phyloP scores from a whole-genome alignment of 2,888 invertebrate species.

The Nymphalis urticae region DNA sequence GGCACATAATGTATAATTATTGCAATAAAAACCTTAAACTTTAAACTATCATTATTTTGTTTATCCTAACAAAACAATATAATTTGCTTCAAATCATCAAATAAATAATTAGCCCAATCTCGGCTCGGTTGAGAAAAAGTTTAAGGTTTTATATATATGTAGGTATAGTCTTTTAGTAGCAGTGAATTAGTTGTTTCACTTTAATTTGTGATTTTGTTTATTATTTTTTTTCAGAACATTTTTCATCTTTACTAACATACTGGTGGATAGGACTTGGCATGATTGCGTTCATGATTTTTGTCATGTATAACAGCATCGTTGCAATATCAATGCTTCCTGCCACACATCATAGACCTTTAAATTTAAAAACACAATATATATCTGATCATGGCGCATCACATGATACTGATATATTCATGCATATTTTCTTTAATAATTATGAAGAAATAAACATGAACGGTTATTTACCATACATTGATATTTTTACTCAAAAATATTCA shows the following conservation, averaged over 20 bases:
- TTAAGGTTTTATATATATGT: too few species aligned
- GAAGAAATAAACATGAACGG: slow-evolving; percentile 53
- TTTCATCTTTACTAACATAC: slow-evolving; percentile 61
- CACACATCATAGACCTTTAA: slow-evolving; percentile 41
- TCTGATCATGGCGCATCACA: slow-evolving; percentile 30
- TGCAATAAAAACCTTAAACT: too few species aligned
- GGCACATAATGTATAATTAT: too few species aligned
- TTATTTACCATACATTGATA: slow-evolving; percentile 60
- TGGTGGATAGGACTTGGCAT: slow-evolving; percentile 71
- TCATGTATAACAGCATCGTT: slow-evolving; percentile 64
- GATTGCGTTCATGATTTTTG: slow-evolving; percentile 61
- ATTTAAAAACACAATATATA: slow-evolving; percentile 35
- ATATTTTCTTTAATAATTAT: slow-evolving; percentile 54
- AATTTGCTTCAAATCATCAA: too few species aligned
- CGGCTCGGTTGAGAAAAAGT: too few species aligned
- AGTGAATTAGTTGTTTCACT: too few species aligned
- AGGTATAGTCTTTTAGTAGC: too few species aligned
- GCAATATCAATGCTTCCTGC: slow-evolving; percentile 56
- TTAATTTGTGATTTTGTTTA: background rate
- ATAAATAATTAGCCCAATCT: too few species aligned
- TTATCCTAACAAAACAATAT: too few species aligned
- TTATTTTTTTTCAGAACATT: slow-evolving; percentile 61
- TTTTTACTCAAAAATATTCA: slow-evolving; percentile 55
- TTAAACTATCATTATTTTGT: too few species aligned
- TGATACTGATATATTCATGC: slow-evolving; percentile 58